Conservation (phyloP, 2,888 invertebrate genomes). For the Hypselothyrea guttata region DNA sequence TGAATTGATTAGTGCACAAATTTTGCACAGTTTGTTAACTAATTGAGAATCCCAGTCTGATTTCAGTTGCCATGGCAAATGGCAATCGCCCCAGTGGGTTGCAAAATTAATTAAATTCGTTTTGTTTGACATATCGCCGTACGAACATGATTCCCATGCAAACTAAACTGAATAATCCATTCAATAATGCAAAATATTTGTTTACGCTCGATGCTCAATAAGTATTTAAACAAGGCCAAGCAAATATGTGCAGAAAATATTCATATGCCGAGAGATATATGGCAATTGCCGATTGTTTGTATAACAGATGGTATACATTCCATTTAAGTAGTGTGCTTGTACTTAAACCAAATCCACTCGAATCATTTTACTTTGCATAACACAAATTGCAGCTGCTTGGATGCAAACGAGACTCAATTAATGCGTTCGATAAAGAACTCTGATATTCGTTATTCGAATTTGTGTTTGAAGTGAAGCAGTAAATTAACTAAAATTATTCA, state of each 20-base stretch:
- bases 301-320: not conserved
- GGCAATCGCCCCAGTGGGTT: constrained; percentile 35
- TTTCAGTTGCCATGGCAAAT: not conserved
- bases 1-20: constrained; percentile 51
- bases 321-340: constrained; percentile 39
- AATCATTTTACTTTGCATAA: constrained; percentile 37
- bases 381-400: constrained; percentile 29
- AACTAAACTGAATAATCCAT: constrained; percentile 4
- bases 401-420: constrained; percentile 16
- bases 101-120: constrained; percentile 69
- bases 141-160: constrained; percentile 25
- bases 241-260: constrained; percentile 62
- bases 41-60: constrained; percentile 41
- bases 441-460: not conserved
- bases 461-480: no score
- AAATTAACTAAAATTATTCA: no score
- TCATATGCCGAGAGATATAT: not conserved
- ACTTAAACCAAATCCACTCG: constrained; percentile 48
- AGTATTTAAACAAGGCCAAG: constrained; percentile 28
- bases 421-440: constrained; percentile 1
- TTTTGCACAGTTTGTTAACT: constrained; percentile 56
- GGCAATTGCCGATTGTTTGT: not conserved
- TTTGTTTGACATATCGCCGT: constrained; percentile 58
- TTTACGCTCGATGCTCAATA: constrained; percentile 26
- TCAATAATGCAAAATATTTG: constrained; percentile 67